Conservation (phyloP, 2,888 invertebrate species). For the Lasioglossum oenotherae region DNA sequence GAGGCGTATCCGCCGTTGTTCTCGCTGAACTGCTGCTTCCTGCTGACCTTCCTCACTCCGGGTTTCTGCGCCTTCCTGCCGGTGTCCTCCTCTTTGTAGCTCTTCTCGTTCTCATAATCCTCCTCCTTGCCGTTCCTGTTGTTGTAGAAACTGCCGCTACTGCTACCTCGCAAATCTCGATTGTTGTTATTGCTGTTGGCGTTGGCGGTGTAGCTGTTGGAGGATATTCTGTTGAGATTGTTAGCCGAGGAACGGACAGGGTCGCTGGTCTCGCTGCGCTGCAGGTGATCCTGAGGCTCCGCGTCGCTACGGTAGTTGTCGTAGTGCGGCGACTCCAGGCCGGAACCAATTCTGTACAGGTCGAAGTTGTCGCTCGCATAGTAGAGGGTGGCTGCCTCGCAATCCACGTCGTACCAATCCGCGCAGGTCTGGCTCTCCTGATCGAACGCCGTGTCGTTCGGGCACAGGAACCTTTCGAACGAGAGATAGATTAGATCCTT, state of each 20-base stretch:
- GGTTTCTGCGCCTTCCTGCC: slow-evolving; percentile 75
- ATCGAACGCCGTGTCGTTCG: slow-evolving; percentile 95
- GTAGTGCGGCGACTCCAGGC: slow-evolving; percentile 84
- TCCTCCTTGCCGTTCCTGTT: slow-evolving; percentile 85
- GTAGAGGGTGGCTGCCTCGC: slow-evolving; percentile 92
- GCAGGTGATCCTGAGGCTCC: slow-evolving; percentile 81
- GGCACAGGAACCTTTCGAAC: slow-evolving; percentile 90
- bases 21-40: slow-evolving; percentile 75
- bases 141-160: slow-evolving; percentile 80
- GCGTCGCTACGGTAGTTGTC: slow-evolving; percentile 82
- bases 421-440: slow-evolving; percentile 97
- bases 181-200: slow-evolving; percentile 75
- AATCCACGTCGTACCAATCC: slow-evolving; percentile 95
- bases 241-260: slow-evolving; percentile 81
- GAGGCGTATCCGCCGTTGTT: slow-evolving; percentile 55
- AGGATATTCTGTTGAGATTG: slow-evolving; percentile 74
- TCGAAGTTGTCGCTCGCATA: slow-evolving; percentile 94
- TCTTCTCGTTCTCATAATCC: slow-evolving; percentile 84
- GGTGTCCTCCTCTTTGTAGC: slow-evolving; percentile 85
- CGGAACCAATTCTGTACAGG: slow-evolving; percentile 92
- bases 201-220: slow-evolving; percentile 80
- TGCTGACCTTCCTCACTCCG: slow-evolving; percentile 76
- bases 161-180: slow-evolving; percentile 77
- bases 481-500: neutral
- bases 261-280: slow-evolving; percentile 84